These are phyloP conservation scores for Nipponacmea schrenckii DNA, from an alignment of 2,888 invertebrate species.

Conservation along the genomic window DNA sequence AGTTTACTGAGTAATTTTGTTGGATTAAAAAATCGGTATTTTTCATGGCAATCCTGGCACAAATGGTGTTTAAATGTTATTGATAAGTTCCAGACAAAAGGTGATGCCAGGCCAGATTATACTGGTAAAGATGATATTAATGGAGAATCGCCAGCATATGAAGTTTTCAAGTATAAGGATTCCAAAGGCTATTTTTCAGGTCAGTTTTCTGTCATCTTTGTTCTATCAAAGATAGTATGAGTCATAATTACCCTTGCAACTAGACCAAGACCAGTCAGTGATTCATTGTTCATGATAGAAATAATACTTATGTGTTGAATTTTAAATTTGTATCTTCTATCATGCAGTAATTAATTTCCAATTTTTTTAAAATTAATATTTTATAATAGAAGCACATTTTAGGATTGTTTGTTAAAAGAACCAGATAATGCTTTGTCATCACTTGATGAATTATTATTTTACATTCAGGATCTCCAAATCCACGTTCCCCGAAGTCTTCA, in stretches of 20 bases:
- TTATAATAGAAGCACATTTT: too few relatives aligned
- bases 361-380: too few relatives aligned
- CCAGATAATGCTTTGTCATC: too few relatives aligned
- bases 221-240: neutral
- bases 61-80: constrained; percentile 57
- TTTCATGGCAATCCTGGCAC: constrained; percentile 62
- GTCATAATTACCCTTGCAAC: neutral
- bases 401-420: too few relatives aligned
- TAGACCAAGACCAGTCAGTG: too few relatives aligned
- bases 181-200: constrained; percentile 68
- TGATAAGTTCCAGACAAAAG: constrained; percentile 23
- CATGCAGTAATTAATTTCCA: too few relatives aligned
- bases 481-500: constrained; percentile 66
- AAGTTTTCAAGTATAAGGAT: constrained; percentile 66
- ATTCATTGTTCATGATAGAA: too few relatives aligned
- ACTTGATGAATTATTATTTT: neutral
- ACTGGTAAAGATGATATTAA: constrained; percentile 42
- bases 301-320: too few relatives aligned
- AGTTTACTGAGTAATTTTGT: constrained; percentile 54
- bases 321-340: too few relatives aligned
- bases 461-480: constrained; percentile 63
- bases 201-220: constrained; percentile 28
- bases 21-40: constrained; percentile 55
- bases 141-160: constrained; percentile 69
- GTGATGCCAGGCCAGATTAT: constrained; percentile 13